Percentiles rank a stretch among this genome's conserved stretches.
Conservation (phyloP, 2,888 invertebrate genomes). For the Rhagonycha fulva region DNA sequence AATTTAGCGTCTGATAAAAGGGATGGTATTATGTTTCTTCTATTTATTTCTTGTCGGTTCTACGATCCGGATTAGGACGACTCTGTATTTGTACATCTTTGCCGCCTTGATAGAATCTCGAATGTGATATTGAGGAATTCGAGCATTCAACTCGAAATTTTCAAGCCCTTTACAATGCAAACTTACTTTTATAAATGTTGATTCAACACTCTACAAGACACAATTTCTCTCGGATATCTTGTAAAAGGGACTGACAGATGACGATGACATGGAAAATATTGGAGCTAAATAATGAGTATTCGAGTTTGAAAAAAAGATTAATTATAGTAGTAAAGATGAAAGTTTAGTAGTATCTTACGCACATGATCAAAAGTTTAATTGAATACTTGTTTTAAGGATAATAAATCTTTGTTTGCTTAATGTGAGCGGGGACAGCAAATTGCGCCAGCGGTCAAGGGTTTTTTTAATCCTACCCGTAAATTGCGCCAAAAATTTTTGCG, state of each 20-base stretch:
- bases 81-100: slow-evolving; percentile 29
- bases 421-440: no score
- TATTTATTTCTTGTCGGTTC: slow-evolving; percentile 10
- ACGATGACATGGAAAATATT: neutral
- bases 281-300: neutral
- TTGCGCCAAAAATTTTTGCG: no score
- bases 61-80: slow-evolving; percentile 24
- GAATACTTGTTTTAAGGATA: neutral
- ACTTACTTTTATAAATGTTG: slow-evolving; percentile 36
- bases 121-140: slow-evolving; percentile 23
- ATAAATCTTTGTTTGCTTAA: neutral
- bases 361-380: neutral
- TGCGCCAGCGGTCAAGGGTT: no score
- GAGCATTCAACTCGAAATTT: slow-evolving; percentile 34
- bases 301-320: neutral
- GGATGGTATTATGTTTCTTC: slow-evolving; percentile 4
- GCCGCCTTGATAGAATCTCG: slow-evolving; percentile 35
- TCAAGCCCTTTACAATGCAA: slow-evolving; percentile 33
- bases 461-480: no score
- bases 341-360: neutral
- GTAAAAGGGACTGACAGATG: slow-evolving; percentile 9
- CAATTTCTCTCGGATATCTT: slow-evolving; percentile 16
- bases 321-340: neutral
- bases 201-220: slow-evolving; percentile 36
- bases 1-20: neutral